Evolutionary conservation across 2,888 invertebrate species (phyloP).

Genomic region (Cyclophora albipunctata): DNA sequence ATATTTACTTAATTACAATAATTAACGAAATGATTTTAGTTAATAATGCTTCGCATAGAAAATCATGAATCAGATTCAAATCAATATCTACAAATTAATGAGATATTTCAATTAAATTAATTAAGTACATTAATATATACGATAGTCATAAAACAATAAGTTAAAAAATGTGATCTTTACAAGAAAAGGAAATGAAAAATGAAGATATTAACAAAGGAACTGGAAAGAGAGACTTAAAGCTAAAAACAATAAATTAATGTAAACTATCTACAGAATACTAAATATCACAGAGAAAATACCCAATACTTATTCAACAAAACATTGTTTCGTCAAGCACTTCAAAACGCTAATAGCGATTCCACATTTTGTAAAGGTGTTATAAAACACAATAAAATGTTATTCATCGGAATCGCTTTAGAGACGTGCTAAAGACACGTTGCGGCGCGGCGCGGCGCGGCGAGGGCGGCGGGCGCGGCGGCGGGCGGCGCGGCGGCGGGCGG

Average conservation of each 20-base stretch:
- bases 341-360: conserved; percentile 25
- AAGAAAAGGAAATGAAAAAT: conserved; percentile 25
- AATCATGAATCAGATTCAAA: conserved; percentile 32
- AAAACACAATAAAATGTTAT: conserved; percentile 9
- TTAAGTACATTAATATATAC: conserved; percentile 40
- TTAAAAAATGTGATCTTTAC: conserved; percentile 26
- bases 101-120: conserved; percentile 26
- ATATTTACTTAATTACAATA: conserved; percentile 23
- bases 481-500: conserved; percentile 17
- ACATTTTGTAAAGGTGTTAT: conserved; percentile 4
- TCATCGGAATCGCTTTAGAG: conserved; percentile 9
- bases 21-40: conserved; percentile 27
- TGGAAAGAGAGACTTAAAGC: conserved; percentile 50
- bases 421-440: conserved; percentile 12
- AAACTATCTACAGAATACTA: conserved; percentile 68
- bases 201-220: conserved; percentile 45
- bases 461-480: conserved; percentile 14
- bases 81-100: conserved; percentile 23
- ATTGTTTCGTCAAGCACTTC: conserved; percentile 62
- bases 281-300: conserved; percentile 76
- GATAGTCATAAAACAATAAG: conserved; percentile 33
- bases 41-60: conserved; percentile 33
- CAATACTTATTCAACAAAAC: conserved; percentile 69
- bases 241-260: conserved; percentile 67
- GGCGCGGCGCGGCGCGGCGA: conserved; percentile 22